These are phyloP conservation scores for Megaceryle torquata DNA, from an alignment of 2,113 vertebrate species.

Conservation along the genomic window DNA sequence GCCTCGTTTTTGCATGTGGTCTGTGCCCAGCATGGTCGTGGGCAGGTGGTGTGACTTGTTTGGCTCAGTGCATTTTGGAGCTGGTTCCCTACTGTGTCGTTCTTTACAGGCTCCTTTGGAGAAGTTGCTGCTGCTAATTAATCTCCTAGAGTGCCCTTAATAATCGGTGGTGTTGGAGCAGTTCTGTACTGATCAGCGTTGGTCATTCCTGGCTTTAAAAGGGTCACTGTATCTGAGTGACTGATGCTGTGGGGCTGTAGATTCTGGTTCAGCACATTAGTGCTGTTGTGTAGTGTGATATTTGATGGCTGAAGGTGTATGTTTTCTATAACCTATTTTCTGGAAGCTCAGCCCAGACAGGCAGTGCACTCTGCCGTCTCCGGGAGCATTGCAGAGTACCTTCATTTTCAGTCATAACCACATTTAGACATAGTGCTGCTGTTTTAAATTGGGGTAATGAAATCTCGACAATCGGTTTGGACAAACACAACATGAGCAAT, in stretches of 20 bases:
- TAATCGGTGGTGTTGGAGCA: not conserved
- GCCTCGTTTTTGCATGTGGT: not conserved
- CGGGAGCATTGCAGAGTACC: conserved; percentile 24
- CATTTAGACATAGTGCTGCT: conserved; percentile 43
- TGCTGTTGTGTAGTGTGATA: not conserved
- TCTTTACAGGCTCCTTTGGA: not conserved
- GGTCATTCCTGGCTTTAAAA: not conserved
- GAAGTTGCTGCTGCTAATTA: not conserved
- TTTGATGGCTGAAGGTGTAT: not conserved
- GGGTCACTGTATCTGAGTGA: not conserved
- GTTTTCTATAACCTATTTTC: not conserved
- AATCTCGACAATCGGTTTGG: conserved; percentile 65
- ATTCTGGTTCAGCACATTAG: conserved; percentile 19
- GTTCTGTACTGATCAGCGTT: not conserved
- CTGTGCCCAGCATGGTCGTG: not conserved
- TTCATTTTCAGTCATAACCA: conserved; percentile 51
- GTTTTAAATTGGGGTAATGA: conserved; percentile 66
- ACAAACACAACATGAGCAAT: conserved; percentile 65
- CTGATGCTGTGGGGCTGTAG: not conserved
- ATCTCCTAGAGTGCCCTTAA: not conserved
- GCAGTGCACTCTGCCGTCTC: not conserved
- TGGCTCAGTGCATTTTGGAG: not conserved
- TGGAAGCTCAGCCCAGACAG: not conserved
- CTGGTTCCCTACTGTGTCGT: not conserved
- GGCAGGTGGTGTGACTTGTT: not conserved